Conservation (phyloP, 2,888 invertebrate genomes). For the Lasius platythorax region DNA sequence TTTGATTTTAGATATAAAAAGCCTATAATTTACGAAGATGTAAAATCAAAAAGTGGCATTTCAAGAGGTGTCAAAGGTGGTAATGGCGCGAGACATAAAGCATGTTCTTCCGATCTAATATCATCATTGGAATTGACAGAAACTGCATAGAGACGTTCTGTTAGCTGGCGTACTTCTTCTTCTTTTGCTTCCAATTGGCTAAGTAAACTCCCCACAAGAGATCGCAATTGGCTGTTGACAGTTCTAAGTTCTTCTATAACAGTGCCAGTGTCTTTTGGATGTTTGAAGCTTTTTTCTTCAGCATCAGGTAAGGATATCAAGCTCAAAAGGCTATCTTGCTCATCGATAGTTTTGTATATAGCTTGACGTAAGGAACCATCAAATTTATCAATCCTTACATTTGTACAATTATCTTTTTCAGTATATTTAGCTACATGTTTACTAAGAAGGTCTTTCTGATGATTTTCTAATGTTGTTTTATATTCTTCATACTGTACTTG, state of each 20-base stretch:
- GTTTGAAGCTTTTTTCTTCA: constrained; percentile 85
- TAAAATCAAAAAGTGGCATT: constrained; percentile 88
- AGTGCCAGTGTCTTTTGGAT: constrained; percentile 88
- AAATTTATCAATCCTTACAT: constrained; percentile 68
- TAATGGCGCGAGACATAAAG: constrained; percentile 82
- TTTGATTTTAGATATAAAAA: constrained; percentile 9
- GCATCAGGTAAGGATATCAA: constrained; percentile 75
- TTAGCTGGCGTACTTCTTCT: constrained; percentile 88
- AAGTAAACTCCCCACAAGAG: constrained; percentile 88
- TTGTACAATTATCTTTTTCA: constrained; percentile 72
- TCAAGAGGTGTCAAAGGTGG: constrained; percentile 88
- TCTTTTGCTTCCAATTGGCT: constrained; percentile 90
- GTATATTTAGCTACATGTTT: constrained; percentile 75
- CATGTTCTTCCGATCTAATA: constrained; percentile 77
- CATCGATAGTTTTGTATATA: constrained; percentile 90
- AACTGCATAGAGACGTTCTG: constrained; percentile 86
- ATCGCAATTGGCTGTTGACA: constrained; percentile 89
- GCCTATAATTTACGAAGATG: constrained; percentile 62
- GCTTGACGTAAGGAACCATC: constrained; percentile 80
- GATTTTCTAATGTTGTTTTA: constrained; percentile 79
- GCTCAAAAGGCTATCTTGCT: constrained; percentile 88
- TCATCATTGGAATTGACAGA: constrained; percentile 76
- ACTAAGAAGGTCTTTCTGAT: constrained; percentile 74
- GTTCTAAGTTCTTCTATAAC: constrained; percentile 90
- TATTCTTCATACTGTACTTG: constrained; percentile 83